Evolutionary conservation across 2,113 vertebrate genomes (phyloP), one percentile per base, ranked within the genome.

Genomic region (Larimichthys crocea): DNA sequence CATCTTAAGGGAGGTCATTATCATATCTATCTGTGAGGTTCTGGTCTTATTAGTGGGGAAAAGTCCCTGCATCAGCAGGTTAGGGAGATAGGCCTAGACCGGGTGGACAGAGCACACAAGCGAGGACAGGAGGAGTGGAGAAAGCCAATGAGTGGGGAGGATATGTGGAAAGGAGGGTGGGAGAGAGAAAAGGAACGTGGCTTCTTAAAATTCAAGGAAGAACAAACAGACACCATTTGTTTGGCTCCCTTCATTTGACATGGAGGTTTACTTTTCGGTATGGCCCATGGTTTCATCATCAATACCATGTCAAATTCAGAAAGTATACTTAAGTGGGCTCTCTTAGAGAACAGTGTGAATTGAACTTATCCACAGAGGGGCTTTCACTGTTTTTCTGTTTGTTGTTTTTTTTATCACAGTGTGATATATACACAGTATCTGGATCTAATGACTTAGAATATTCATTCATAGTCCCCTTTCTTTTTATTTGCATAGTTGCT

Each of bases 1-100:
- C 72, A 82, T 92, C 93, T 91, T 92, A 79, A 91, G 91, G 92
- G 93, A 94, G 82, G 84, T 93, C 88, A 92, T 93, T 93, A 94
- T 89, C 85, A 90, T 88, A 87, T 88, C 72, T 86, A 79, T 92
- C 83, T 86, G 60, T 64, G 69, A 86, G 74, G 83, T 84, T 82
- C 63, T 17, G 42, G 19, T 84, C 65, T 89, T 92, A 76, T 88
- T 82, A 88, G 79, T 22, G 29, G 35, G 31, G 53, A 72, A 81
- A 90, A 88, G 52, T 87, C 84, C 88, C 88, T 89, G 88, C 82
- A 83, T 88, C 82, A 86, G 86, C 85, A 90, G 70, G 69, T 81
- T 69, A 65, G 50, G 59, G 53, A 81, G 53, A 83, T 57, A 22
- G 65, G 76, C 71, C 49, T 24, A 19, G 66, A 77, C 26, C 15